These are phyloP conservation scores for Varanus komodoensis DNA, from an alignment of 2,113 vertebrate genomes.

Conservation along the genomic window DNA sequence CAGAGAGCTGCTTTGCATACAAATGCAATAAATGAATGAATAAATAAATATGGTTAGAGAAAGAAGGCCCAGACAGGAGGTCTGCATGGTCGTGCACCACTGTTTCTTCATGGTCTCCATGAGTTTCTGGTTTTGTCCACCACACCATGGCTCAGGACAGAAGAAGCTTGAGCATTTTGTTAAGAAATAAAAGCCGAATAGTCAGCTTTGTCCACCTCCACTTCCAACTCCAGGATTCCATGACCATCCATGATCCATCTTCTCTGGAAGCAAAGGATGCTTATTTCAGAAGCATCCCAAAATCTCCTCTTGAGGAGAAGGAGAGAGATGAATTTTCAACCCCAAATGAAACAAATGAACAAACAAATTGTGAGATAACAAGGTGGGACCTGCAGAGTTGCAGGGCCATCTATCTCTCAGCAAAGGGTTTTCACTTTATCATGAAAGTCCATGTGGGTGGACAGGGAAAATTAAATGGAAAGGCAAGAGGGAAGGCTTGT, in stretches of 20 bases:
- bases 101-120: too few species aligned
- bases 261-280: too few species aligned
- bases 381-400: constrained; percentile 63
- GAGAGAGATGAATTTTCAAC: not conserved
- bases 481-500: constrained; percentile 68
- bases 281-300: not conserved
- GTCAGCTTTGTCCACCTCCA: not conserved
- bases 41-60: too few species aligned
- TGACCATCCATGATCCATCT: too few species aligned
- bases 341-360: constrained; percentile 11
- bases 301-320: not conserved
- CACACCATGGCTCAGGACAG: too few species aligned
- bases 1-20: too few species aligned
- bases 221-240: not conserved
- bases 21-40: too few species aligned
- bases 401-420: constrained; percentile 70
- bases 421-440: constrained; percentile 64
- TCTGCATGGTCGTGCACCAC: too few species aligned
- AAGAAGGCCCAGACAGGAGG: too few species aligned
- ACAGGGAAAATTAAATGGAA: constrained; percentile 73
- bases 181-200: too few species aligned
- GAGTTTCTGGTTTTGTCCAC: too few species aligned
- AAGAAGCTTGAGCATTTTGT: too few species aligned
- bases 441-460: constrained; percentile 65
- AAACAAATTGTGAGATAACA: constrained; percentile 46